These are phyloP conservation scores for Hapalemur alaotrensis DNA, from an alignment of 2,797 vertebrate genomes.

Conservation along the genomic window DNA sequence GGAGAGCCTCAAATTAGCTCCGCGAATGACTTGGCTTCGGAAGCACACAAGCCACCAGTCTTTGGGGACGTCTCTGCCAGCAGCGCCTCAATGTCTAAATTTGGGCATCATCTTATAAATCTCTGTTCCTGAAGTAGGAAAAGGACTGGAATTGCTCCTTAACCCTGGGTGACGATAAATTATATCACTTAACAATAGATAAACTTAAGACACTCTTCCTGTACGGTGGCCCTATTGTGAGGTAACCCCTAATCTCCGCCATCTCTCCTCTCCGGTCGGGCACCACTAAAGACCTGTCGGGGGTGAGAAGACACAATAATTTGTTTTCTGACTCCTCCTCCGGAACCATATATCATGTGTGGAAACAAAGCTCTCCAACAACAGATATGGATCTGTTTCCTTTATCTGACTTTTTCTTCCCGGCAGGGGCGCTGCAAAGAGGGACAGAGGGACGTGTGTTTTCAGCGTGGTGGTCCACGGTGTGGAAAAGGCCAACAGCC, in stretches of 20 bases:
- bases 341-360: conserved; percentile 86
- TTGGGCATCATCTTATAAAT: conserved; percentile 86
- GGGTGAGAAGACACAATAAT: conserved; percentile 81
- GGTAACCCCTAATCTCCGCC: conserved; percentile 82
- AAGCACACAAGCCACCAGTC: conserved; percentile 71
- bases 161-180: conserved; percentile 94
- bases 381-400: conserved; percentile 87
- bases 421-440: conserved; percentile 76
- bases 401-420: conserved; percentile 87
- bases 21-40: conserved; percentile 77
- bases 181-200: conserved; percentile 95
- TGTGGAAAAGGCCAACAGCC: conserved; percentile 33
- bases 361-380: conserved; percentile 86
- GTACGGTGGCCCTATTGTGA: conserved; percentile 89
- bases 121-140: conserved; percentile 83
- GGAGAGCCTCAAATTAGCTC: conserved; percentile 84
- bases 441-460: conserved; percentile 74
- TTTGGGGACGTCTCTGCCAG: conserved; percentile 80
- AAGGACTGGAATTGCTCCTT: conserved; percentile 88
- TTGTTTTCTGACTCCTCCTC: conserved; percentile 86
- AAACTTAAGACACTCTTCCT: conserved; percentile 91
- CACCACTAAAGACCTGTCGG: conserved; percentile 81
- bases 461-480: conserved; percentile 56
- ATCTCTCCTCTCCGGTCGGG: conserved; percentile 76
- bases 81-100: conserved; percentile 84